phyloP scores from a whole-genome alignment of 2,888 invertebrate species.

The Tipula lateralis region DNA sequence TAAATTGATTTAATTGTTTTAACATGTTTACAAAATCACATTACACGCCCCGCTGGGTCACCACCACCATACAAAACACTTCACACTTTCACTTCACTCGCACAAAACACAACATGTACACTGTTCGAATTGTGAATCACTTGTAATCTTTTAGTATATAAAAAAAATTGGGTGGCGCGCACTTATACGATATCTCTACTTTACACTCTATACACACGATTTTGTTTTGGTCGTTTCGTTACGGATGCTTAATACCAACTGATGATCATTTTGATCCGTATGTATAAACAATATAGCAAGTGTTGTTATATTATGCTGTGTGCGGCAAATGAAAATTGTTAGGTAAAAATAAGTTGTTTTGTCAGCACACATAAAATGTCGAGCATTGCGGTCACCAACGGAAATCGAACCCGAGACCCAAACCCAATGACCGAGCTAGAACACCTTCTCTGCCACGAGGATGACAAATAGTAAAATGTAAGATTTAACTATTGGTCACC shows the following conservation, averaged over 20 bases:
- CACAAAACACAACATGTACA: too few relatives aligned
- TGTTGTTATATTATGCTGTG: neutral
- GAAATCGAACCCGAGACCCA: too few relatives aligned
- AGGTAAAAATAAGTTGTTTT: neutral
- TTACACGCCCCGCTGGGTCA: neutral
- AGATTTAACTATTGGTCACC: too few relatives aligned
- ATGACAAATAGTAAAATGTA: too few relatives aligned
- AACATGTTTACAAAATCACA: neutral
- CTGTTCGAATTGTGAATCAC: too few relatives aligned
- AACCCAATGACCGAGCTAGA: too few relatives aligned
- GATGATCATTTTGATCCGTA: neutral
- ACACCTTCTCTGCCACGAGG: too few relatives aligned
- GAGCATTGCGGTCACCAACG: too few relatives aligned
- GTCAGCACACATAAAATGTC: too few relatives aligned
- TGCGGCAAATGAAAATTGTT: neutral
- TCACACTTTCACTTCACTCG: neutral
- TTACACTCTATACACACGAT: too few relatives aligned
- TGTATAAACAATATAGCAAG: neutral
- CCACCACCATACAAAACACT: neutral
- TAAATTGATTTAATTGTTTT: neutral
- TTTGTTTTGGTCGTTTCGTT: neutral
- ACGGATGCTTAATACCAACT: conserved; percentile 5
- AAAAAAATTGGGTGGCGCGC: neutral
- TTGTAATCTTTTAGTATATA: too few relatives aligned
- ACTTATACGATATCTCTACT: neutral